A percentile compares a stretch with the other conserved stretches of the same genome.
Conservation (phyloP, 2,113 vertebrate genomes). For the Tragelaphus buxtoni region DNA sequence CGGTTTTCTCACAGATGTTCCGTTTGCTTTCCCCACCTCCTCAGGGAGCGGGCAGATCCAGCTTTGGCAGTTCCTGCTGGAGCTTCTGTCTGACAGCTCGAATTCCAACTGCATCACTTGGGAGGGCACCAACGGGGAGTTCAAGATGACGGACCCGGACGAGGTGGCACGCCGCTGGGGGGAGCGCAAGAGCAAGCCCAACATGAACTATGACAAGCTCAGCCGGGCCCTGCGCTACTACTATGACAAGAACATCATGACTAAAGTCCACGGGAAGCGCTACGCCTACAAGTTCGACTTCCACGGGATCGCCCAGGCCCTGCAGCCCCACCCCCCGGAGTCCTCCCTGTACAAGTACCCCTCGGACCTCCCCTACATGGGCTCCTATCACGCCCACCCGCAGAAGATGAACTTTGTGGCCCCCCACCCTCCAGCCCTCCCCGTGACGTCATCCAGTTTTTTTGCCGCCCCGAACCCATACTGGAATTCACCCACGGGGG, state of each 20-base stretch:
- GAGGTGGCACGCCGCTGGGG: conserved; percentile 93
- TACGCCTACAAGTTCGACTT: conserved; percentile 95
- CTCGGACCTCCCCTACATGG: conserved; percentile 89
- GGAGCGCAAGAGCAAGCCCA: conserved; percentile 90
- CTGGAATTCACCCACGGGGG: conserved; percentile 91
- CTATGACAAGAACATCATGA: conserved; percentile 96
- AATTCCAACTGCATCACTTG: conserved; percentile 92
- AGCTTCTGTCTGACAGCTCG: conserved; percentile 89
- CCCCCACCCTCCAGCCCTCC: conserved; percentile 86
- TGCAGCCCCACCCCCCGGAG: conserved; percentile 90
- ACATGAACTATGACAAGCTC: conserved; percentile 95
- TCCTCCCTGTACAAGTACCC: conserved; percentile 92
- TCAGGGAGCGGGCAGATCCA: conserved; percentile 92
- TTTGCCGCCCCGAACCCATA: conserved; percentile 88
- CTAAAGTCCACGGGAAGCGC: conserved; percentile 92
- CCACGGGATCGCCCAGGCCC: conserved; percentile 92
- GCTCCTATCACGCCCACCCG: conserved; percentile 88
- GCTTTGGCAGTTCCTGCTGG: conserved; percentile 92
- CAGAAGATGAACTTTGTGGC: conserved; percentile 94
- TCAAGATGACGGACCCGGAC: conserved; percentile 92
- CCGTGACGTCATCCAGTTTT: conserved; percentile 88
- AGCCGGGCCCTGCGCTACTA: conserved; percentile 92
- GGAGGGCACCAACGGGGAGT: conserved; percentile 92
- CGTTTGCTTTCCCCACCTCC: fast-evolving
- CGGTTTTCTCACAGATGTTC: not conserved